Evolutionary conservation across 2,113 vertebrate species (phyloP).

Genomic region (Chaenocephalus aceratus): DNA sequence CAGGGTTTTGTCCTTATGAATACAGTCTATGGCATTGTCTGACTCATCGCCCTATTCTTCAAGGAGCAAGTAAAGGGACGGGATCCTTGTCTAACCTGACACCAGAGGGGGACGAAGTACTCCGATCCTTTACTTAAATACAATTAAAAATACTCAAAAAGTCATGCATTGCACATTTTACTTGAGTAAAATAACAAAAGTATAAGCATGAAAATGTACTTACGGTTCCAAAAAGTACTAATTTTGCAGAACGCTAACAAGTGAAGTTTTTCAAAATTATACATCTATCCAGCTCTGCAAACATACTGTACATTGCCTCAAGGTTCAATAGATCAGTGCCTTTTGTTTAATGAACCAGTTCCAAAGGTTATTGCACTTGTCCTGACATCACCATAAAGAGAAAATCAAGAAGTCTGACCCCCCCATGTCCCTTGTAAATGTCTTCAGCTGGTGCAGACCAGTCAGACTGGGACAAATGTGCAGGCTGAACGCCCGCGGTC

Average conservation of each 20-base stretch:
- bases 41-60: background rate
- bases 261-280: background rate
- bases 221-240: too few relatives aligned
- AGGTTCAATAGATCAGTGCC: background rate
- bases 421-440: slow-evolving; percentile 40
- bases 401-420: background rate
- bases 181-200: too few relatives aligned
- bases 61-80: background rate
- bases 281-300: background rate
- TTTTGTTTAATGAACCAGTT: background rate
- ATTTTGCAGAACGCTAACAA: too few relatives aligned
- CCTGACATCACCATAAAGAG: slow-evolving; percentile 29
- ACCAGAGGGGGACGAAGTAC: too few relatives aligned
- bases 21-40: background rate
- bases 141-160: too few relatives aligned
- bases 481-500: slow-evolving; percentile 9
- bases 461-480: slow-evolving; percentile 54
- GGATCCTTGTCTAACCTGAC: slow-evolving; percentile 16
- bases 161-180: too few relatives aligned
- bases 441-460: slow-evolving; percentile 15
- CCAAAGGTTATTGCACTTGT: background rate
- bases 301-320: background rate
- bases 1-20: background rate
- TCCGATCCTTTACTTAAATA: too few relatives aligned
- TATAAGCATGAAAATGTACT: too few relatives aligned